These are phyloP conservation scores for Aporophyla lueneburgensis DNA, from an alignment of 2,888 invertebrate genomes.

Conservation along the genomic window DNA sequence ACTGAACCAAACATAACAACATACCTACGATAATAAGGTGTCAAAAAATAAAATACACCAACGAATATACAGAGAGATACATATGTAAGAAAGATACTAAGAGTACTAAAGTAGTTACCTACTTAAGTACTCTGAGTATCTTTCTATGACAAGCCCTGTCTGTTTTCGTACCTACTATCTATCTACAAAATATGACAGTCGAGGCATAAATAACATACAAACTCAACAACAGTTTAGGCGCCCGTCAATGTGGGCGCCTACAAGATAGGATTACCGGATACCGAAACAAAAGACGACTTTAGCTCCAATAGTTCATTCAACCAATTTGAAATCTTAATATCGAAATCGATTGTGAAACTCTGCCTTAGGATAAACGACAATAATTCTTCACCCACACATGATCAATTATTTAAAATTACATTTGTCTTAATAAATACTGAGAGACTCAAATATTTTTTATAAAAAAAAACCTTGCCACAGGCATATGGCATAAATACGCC, in stretches of 20 bases:
- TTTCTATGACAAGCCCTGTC: not conserved
- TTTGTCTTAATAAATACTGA: conserved; percentile 7
- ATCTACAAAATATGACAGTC: conserved; percentile 18
- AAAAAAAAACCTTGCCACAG: conserved; percentile 51
- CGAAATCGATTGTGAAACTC: conserved; percentile 34
- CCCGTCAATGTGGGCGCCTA: conserved; percentile 14
- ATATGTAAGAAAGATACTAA: not conserved
- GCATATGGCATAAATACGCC: conserved; percentile 39
- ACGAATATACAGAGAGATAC: not conserved
- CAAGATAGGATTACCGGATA: conserved; percentile 43
- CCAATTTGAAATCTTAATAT: conserved; percentile 13
- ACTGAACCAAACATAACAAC: not conserved
- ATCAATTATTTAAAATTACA: conserved; percentile 33
- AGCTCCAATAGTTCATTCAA: conserved; percentile 36
- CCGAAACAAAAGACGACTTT: conserved; percentile 40
- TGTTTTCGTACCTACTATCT: not conserved
- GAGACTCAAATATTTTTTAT: conserved; percentile 3
- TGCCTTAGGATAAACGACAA: not conserved
- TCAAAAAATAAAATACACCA: not conserved
- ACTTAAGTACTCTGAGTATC: not conserved
- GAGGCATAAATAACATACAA: conserved; percentile 5
- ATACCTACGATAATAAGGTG: not conserved
- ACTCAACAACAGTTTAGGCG: conserved; percentile 14
- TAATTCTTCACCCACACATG: conserved; percentile 11
- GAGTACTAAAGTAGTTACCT: not conserved